A percentile compares a stretch with the other conserved stretches of the same genome.
phyloP scores from a whole-genome alignment of 1,140 invertebrate species.

The Archivesica marissinica region DNA sequence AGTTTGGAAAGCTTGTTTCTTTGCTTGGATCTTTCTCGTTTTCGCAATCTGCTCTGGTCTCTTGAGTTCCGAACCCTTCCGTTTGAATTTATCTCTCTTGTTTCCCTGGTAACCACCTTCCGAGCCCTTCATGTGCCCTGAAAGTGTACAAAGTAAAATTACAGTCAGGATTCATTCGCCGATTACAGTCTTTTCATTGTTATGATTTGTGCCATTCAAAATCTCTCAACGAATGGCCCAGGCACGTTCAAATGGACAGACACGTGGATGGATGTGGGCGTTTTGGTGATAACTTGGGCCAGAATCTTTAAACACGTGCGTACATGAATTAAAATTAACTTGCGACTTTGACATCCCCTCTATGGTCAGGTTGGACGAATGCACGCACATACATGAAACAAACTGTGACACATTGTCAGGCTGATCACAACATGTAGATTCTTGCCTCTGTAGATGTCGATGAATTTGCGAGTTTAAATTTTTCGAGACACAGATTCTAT shows the following conservation, averaged over 20 bases:
- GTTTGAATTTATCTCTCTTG: slow-evolving; percentile 65
- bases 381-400: no score
- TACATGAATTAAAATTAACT: not conserved
- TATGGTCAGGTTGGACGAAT: no score
- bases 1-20: slow-evolving; percentile 83
- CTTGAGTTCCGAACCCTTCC: slow-evolving; percentile 84
- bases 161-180: not conserved
- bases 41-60: slow-evolving; percentile 88
- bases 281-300: not conserved
- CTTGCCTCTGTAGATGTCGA: no score
- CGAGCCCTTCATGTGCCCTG: slow-evolving; percentile 78
- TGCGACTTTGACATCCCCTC: no score
- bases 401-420: no score
- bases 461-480: no score
- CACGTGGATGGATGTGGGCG: not conserved
- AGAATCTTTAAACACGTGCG: not conserved
- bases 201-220: not conserved
- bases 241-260: not conserved
- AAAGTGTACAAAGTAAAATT: slow-evolving; percentile 43
- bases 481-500: no score
- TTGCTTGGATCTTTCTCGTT: slow-evolving; percentile 87
- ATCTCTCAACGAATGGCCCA: not conserved
- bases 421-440: no score
- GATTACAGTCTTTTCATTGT: not conserved
- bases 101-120: slow-evolving; percentile 82